These are phyloP conservation scores for Caerostris extrusa DNA, from an alignment of 1,140 invertebrate species.

Conservation along the genomic window DNA sequence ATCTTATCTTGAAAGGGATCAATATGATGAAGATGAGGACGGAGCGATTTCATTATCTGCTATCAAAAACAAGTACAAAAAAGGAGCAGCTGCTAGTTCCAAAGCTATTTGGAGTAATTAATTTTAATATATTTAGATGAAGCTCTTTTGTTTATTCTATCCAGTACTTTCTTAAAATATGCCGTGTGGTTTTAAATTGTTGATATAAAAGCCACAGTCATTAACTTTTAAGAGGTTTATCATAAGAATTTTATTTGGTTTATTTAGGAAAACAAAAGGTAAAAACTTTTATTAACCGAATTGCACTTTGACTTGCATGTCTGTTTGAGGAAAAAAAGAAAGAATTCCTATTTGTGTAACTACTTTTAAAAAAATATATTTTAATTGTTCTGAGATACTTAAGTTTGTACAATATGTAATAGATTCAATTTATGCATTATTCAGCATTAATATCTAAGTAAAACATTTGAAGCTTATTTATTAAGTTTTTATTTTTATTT, in stretches of 20 bases:
- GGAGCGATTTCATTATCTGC: slow-evolving; percentile 94
- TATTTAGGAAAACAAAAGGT: neutral
- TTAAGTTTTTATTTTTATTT: no score
- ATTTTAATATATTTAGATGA: neutral
- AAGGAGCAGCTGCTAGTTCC: slow-evolving; percentile 80
- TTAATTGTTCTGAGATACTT: no score
- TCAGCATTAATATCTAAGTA: no score
- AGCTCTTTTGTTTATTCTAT: neutral
- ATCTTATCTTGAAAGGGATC: slow-evolving; percentile 85
- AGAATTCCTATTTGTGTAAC: no score
- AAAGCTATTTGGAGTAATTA: slow-evolving; percentile 42
- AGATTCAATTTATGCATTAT: no score
- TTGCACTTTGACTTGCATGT: no score
- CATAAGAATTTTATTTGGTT: neutral
- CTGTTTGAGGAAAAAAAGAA: no score
- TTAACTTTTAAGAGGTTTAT: neutral
- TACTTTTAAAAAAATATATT: no score
- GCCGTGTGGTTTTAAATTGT: neutral
- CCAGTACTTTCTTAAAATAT: neutral
- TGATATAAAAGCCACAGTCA: neutral
- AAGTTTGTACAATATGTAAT: no score
- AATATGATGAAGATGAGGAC: slow-evolving; percentile 90
- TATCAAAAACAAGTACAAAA: slow-evolving; percentile 97
- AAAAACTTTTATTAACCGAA: no score
- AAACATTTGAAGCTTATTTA: no score